Evolutionary conservation across 2,888 invertebrate species (phyloP), one percentile per base, ranked within the genome.

Genomic region (Penaeus monodon): DNA sequence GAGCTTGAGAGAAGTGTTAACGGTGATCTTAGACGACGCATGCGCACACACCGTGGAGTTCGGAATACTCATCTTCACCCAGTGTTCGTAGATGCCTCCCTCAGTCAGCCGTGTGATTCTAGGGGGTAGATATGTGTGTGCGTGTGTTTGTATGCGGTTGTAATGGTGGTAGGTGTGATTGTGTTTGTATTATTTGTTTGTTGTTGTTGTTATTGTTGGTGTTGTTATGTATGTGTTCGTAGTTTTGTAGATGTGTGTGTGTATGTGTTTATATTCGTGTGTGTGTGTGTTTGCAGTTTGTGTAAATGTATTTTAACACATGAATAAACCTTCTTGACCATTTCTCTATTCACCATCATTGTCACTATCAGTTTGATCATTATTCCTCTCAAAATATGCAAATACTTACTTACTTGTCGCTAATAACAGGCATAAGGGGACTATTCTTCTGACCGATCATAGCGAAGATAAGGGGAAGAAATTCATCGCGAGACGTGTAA

Each of bases 1-100:
- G 24, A 79, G 65, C 12, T 65, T n/a, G 38, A 79, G 79, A 1
- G 63, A 33, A 0, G 79, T 63, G 10, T 38, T 79, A n/a, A 79
- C 79, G 33, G 79, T 79, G 79, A 79, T 79, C 79, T 79, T 79
- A 0, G 79, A 27, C 14, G 79, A 29, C 24, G 79, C 38, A 17
- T 24, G 65, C 3, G 65, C 22, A 38, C 79, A 79, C 64, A 79
- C 79, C 17, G 79, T 79, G 17, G 79, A 79, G 27, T 79, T 79
- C 22, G 10, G 29, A 17, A 63, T 65, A 1, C 29, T 63, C 12
- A 10, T 79, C 22, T 79, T 79, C 79, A 79, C 63, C 79, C 79
- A 79, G 79, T 79, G 63, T 12, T 79, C 65, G 29, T 79, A 79
- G 20, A 79, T 7, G 17, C 79, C 79, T 22, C 20, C 65, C 79